These are phyloP conservation scores for Orthonyx spaldingii DNA, from an alignment of 2,113 vertebrate species.

Conservation along the genomic window DNA sequence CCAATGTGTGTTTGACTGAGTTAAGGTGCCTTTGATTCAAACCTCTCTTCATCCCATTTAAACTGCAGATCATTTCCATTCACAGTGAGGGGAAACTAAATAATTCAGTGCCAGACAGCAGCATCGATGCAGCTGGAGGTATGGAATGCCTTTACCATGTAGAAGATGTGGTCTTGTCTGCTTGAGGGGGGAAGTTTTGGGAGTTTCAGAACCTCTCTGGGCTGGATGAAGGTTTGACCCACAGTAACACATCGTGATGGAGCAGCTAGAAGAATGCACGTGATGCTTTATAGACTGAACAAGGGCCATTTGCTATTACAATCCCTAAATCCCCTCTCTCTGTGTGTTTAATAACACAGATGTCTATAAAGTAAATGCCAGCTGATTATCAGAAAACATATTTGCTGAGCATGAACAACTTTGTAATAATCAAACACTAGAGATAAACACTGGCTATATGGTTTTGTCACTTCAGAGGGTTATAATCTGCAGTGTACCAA, in stretches of 20 bases:
- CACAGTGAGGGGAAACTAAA: constrained; percentile 44
- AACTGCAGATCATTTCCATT: constrained; percentile 57
- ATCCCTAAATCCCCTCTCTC: constrained; percentile 44
- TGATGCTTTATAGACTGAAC: not conserved
- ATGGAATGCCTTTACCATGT: not conserved
- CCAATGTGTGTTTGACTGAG: constrained; percentile 57
- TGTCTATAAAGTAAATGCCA: constrained; percentile 64
- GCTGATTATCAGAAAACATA: constrained; percentile 64
- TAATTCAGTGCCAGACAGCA: constrained; percentile 52
- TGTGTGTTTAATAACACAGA: constrained; percentile 53
- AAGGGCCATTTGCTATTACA: not conserved
- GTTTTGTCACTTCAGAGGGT: constrained; percentile 12
- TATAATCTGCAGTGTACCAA: not conserved
- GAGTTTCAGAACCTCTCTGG: not conserved
- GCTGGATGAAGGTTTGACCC: not conserved
- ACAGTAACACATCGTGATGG: rapidly evolving
- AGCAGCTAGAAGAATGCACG: not conserved
- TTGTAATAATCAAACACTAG: constrained; percentile 21
- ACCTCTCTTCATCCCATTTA: constrained; percentile 55
- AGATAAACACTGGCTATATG: constrained; percentile 6
- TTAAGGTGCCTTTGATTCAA: constrained; percentile 65
- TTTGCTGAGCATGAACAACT: constrained; percentile 31
- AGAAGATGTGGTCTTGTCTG: not conserved
- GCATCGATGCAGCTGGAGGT: not conserved
- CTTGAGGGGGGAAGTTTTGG: not conserved